phyloP scores from a whole-genome alignment of 35 echinoderm and acorn worm genomes.

The Ophioderma brevispina region DNA sequence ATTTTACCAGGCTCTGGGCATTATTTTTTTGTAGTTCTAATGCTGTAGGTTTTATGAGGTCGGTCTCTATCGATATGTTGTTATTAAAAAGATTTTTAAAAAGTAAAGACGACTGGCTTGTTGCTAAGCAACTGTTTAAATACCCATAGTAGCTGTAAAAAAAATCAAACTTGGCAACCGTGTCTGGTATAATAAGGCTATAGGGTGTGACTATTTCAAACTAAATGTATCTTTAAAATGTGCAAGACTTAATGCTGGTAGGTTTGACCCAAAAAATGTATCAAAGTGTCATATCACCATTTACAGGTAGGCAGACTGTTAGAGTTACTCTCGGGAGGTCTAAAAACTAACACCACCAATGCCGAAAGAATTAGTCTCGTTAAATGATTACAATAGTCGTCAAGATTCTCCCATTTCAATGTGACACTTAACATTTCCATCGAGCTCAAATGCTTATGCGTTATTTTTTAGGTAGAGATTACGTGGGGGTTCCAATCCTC shows the following conservation, averaged over 20 bases:
- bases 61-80: not conserved
- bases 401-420: too few relatives aligned
- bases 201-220: not conserved
- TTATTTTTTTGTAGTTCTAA: not conserved
- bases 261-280: not conserved
- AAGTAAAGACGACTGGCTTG: not conserved
- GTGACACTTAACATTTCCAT: too few relatives aligned
- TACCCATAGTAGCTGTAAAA: not conserved
- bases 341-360: too few relatives aligned
- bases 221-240: not conserved
- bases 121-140: conserved; percentile 6
- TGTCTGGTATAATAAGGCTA: not conserved
- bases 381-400: too few relatives aligned
- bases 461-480: too few relatives aligned
- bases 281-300: not conserved
- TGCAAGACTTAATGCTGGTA: not conserved
- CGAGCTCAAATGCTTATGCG: too few relatives aligned
- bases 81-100: not conserved
- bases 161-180: not conserved
- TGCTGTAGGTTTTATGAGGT: not conserved
- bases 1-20: not conserved
- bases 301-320: not conserved
- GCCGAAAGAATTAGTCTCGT: too few relatives aligned
- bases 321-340: too few relatives aligned
- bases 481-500: too few relatives aligned